Conservation (phyloP, 2,888 invertebrate genomes). For the Sphecodes monilicornis region DNA sequence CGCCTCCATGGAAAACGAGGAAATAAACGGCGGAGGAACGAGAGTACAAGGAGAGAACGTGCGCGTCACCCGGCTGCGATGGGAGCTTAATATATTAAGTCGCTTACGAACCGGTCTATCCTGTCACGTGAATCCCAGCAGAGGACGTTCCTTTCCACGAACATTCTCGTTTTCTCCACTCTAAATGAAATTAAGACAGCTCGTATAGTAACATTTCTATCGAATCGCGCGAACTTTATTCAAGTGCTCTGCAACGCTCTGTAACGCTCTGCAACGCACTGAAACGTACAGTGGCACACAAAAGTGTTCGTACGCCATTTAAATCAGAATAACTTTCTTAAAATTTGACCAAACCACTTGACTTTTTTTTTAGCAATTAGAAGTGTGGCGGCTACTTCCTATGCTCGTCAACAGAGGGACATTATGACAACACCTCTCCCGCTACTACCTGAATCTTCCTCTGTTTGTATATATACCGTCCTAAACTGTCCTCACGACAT, state of each 20-base stretch:
- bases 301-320: no score
- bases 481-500: no score
- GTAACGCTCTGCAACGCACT: not conserved
- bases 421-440: no score
- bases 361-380: no score
- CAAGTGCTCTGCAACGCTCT: not conserved
- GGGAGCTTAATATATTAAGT: slow-evolving; percentile 40
- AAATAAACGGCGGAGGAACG: slow-evolving; percentile 52
- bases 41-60: slow-evolving; percentile 30
- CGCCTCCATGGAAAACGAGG: slow-evolving; percentile 30
- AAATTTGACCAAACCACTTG: no score
- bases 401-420: no score
- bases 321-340: no score
- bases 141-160: not conserved
- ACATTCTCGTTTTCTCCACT: slow-evolving; percentile 7
- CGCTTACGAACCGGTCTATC: not conserved
- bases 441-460: no score
- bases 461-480: no score
- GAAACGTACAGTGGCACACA: no score
- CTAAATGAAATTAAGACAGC: slow-evolving; percentile 37
- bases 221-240: not conserved
- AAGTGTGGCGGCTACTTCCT: no score
- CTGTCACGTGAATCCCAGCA: not conserved
- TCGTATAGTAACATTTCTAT: slow-evolving; percentile 10
- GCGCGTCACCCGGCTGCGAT: slow-evolving; percentile 7